A percentile compares a stretch with the other conserved stretches of the same genome.
Evolutionary conservation across 2,113 vertebrate genomes (phyloP).

Genomic region (Varanus komodoensis): DNA sequence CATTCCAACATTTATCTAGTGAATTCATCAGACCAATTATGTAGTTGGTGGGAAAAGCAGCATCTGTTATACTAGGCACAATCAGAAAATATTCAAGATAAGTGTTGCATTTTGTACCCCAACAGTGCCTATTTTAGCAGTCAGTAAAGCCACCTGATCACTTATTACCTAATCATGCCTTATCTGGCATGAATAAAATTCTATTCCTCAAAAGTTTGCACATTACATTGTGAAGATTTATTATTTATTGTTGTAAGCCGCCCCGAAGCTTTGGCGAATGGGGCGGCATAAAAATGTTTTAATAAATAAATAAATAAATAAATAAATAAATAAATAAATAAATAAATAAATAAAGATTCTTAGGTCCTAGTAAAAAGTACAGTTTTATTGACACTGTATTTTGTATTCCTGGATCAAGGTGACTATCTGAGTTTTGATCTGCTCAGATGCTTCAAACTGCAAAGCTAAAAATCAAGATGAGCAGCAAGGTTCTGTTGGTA

Average conservation of each 20-base stretch:
- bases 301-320: too few species aligned
- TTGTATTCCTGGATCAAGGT: not conserved
- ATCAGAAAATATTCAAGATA: not conserved
- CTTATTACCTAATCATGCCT: too few species aligned
- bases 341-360: too few species aligned
- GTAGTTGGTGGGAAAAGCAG: not conserved
- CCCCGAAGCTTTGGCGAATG: too few species aligned
- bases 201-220: not conserved
- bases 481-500: not conserved
- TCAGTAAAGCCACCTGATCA: not conserved
- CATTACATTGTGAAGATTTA: not conserved
- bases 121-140: not conserved
- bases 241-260: too few species aligned
- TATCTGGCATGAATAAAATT: not conserved
- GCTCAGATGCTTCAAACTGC: not conserved
- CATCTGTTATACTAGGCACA: not conserved
- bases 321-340: too few species aligned
- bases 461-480: conserved; percentile 1
- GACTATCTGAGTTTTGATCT: not conserved
- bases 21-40: not conserved
- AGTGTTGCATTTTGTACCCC: not conserved
- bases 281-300: too few species aligned
- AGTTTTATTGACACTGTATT: not conserved
- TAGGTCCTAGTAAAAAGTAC: not conserved
- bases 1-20: not conserved